Conservation (phyloP, 2,113 vertebrate genomes). For the Calonectris borealis region DNA sequence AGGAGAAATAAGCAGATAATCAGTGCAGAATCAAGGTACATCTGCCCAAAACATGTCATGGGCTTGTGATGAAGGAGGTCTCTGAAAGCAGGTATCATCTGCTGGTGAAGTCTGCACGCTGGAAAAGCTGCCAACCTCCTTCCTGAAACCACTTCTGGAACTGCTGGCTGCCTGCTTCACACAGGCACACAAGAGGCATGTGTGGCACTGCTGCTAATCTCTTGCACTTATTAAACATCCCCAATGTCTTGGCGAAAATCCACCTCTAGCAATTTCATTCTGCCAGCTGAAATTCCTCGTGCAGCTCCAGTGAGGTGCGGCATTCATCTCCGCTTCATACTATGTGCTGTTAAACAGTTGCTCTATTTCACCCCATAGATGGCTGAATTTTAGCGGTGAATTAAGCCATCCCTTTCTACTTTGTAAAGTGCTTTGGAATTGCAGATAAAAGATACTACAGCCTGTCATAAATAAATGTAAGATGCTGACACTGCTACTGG, state of each 20-base stretch:
- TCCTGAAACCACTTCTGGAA: constrained; percentile 20
- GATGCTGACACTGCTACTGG: constrained; percentile 46
- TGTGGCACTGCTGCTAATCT: background rate
- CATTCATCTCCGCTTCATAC: background rate
- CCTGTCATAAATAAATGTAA: constrained; percentile 46
- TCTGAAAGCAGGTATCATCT: background rate
- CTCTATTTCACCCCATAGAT: constrained; percentile 29
- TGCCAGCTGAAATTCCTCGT: background rate
- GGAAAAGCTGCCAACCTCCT: background rate
- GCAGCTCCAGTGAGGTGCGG: background rate
- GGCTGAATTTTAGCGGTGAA: constrained; percentile 8
- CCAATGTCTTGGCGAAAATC: constrained; percentile 12
- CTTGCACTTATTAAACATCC: background rate
- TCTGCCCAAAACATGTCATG: background rate
- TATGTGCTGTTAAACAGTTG: background rate
- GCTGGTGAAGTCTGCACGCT: background rate
- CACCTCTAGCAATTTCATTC: constrained; percentile 29
- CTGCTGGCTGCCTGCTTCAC: background rate
- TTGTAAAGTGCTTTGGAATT: constrained; percentile 33
- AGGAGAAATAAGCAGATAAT: background rate
- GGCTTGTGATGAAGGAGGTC: background rate
- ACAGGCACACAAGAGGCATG: background rate
- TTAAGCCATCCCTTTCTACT: constrained; percentile 27
- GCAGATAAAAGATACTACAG: constrained; percentile 38
- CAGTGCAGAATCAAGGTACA: background rate